Conservation (phyloP, 2,797 vertebrate species). For the Myripristis murdjan region DNA sequence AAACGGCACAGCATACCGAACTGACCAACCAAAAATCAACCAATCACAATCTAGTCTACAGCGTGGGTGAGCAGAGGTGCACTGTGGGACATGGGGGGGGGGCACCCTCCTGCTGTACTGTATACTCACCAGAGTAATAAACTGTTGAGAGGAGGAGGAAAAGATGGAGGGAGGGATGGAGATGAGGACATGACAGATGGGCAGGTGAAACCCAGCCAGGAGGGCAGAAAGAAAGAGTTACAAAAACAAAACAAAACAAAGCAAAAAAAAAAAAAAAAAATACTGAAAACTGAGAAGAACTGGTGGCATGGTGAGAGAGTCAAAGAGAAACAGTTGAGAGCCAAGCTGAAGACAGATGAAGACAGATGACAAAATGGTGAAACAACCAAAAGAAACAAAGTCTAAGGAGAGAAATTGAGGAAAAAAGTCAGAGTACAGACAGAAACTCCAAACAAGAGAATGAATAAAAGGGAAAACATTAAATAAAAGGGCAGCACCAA, state of each 20-base stretch:
- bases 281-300: constrained; percentile 20
- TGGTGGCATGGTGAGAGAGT: constrained; percentile 3
- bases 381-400: background rate
- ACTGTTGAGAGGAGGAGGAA: constrained; percentile 86
- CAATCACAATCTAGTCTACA: constrained; percentile 71
- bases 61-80: constrained; percentile 63
- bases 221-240: constrained; percentile 71
- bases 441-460: constrained; percentile 19
- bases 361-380: constrained; percentile 1
- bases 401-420: background rate
- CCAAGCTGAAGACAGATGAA: constrained; percentile 8
- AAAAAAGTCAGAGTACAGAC: constrained; percentile 1
- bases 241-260: too few relatives aligned
- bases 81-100: constrained; percentile 54
- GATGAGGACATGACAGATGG: constrained; percentile 50
- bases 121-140: constrained; percentile 98
- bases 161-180: constrained; percentile 57
- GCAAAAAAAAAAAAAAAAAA: constrained; percentile 61
- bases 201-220: constrained; percentile 50
- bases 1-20: constrained; percentile 39
- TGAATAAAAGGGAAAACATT: background rate
- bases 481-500: background rate
- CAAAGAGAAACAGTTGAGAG: constrained; percentile 6
- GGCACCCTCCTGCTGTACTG: constrained; percentile 28
- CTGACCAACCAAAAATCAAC: constrained; percentile 57